phyloP scores from a whole-genome alignment of 1,140 invertebrate genomes.

The Drosophila kohkoa region DNA sequence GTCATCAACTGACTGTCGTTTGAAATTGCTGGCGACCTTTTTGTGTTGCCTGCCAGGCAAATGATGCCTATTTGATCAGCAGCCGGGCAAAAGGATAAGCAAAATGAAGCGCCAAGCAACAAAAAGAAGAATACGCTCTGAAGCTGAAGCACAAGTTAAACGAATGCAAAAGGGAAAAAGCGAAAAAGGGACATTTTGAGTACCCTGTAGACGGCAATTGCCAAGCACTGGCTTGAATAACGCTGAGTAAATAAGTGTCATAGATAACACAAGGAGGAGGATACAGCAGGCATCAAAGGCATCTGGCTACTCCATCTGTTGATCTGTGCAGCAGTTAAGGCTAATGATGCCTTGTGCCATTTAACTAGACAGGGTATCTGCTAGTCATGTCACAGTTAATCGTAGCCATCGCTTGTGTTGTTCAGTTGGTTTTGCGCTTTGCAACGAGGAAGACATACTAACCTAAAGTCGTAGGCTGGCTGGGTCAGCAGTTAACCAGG shows the following conservation, averaged over 20 bases:
- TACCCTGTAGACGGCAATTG: conserved; percentile 16
- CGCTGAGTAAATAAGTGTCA: neutral
- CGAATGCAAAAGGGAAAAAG: conserved; percentile 39
- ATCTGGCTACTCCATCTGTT: conserved; percentile 8
- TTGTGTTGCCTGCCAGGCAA: conserved; percentile 66
- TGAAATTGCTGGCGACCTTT: conserved; percentile 73
- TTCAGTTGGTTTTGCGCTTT: conserved; percentile 18
- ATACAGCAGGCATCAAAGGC: neutral
- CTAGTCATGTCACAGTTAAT: neutral
- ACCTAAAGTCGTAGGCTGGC: conserved; percentile 74
- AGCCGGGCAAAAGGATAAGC: conserved; percentile 71
- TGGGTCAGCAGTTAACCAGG: conserved; percentile 78
- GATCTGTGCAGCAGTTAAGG: neutral
- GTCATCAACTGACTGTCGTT: conserved; percentile 78
- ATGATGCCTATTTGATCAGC: conserved; percentile 82
- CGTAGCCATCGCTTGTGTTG: too few relatives aligned
- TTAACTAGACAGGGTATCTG: conserved; percentile 7
- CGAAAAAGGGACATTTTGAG: conserved; percentile 22
- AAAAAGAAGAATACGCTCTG: conserved; percentile 11
- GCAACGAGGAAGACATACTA: conserved; percentile 65
- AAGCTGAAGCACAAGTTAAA: conserved; percentile 30
- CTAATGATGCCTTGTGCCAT: neutral
- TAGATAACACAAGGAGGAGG: neutral
- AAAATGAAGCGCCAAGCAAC: conserved; percentile 58
- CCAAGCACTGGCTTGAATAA: neutral